A percentile compares a stretch with the other conserved stretches of the same genome.
Conservation (phyloP, 1,140 invertebrate genomes). For the Pseudomyrmex gracilis region DNA sequence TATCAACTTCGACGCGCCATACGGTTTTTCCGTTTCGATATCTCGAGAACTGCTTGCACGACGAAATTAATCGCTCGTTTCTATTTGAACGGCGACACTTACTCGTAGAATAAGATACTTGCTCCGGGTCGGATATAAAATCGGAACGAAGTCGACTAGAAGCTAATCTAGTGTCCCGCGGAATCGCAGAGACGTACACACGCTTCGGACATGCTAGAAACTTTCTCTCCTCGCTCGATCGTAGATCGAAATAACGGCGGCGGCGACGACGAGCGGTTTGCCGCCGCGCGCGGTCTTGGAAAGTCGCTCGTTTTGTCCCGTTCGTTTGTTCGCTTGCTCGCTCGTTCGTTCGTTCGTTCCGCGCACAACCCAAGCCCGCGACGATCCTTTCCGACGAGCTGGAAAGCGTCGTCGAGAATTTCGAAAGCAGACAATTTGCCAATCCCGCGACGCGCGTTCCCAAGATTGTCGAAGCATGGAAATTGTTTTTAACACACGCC, state of each 20-base stretch:
- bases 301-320: conserved; percentile 50
- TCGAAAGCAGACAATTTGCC: not conserved
- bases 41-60: not conserved
- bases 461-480: not conserved
- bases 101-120: not conserved
- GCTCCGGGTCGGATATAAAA: conserved; percentile 20
- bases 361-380: not conserved
- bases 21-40: not conserved
- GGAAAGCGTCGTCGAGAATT: conserved; percentile 14
- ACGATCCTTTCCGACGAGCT: conserved; percentile 1
- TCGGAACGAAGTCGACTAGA: conserved; percentile 10
- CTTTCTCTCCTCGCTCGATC: conserved; percentile 54
- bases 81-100: not conserved
- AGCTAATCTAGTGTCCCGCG: conserved; percentile 21
- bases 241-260: conserved; percentile 43
- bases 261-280: conserved; percentile 43
- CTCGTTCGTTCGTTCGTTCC: not conserved
- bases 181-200: conserved; percentile 11
- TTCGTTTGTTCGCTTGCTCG: not conserved
- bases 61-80: conserved; percentile 38
- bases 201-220: not conserved
- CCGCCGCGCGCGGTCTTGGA: conserved; percentile 49
- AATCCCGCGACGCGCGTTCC: no score
- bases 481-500: not conserved
- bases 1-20: not conserved